Percentiles rank a stretch among this genome's conserved stretches.
Evolutionary conservation across 2,797 vertebrate genomes (phyloP).

Genomic region (Malacoctenus gilli): DNA sequence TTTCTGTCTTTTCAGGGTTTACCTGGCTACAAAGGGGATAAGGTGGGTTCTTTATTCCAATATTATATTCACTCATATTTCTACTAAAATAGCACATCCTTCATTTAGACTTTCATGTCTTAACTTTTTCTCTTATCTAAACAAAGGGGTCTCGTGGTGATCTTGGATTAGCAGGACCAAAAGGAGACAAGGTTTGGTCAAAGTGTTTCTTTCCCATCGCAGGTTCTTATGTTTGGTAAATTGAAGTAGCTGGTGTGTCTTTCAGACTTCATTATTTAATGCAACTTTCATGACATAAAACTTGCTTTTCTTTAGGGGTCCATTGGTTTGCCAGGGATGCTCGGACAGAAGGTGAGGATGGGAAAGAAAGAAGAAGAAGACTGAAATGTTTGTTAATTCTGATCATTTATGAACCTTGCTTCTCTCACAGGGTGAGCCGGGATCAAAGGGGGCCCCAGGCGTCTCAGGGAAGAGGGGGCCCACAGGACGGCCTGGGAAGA

Average conservation of each 20-base stretch:
- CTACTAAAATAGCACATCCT: background rate
- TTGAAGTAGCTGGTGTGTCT: no score
- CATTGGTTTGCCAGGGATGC: conserved; percentile 90
- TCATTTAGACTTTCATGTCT: background rate
- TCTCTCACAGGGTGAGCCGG: conserved; percentile 87
- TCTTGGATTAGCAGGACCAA: conserved; percentile 79
- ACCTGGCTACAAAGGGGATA: conserved; percentile 76
- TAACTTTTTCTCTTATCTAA: background rate
- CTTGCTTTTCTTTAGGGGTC: conserved; percentile 67
- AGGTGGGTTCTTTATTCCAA: conserved; percentile 40
- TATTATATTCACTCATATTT: background rate
- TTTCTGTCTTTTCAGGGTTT: conserved; percentile 62
- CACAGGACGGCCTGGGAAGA: conserved; percentile 91
- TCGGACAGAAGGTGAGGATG: conserved; percentile 89
- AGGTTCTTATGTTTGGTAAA: no score
- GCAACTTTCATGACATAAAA: no score
- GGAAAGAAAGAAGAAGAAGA: background rate
- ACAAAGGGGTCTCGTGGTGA: conserved; percentile 66
- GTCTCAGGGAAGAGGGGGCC: conserved; percentile 88
- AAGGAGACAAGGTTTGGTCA: conserved; percentile 79
- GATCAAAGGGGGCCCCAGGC: conserved; percentile 89
- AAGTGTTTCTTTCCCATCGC: background rate
- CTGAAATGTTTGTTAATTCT: conserved; percentile 4
- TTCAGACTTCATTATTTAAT: no score
- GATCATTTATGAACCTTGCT: background rate